Evolutionary conservation across 2,888 invertebrate species (phyloP), one percentile per base, ranked within the genome.

Genomic region (Drosophila buzzatii): DNA sequence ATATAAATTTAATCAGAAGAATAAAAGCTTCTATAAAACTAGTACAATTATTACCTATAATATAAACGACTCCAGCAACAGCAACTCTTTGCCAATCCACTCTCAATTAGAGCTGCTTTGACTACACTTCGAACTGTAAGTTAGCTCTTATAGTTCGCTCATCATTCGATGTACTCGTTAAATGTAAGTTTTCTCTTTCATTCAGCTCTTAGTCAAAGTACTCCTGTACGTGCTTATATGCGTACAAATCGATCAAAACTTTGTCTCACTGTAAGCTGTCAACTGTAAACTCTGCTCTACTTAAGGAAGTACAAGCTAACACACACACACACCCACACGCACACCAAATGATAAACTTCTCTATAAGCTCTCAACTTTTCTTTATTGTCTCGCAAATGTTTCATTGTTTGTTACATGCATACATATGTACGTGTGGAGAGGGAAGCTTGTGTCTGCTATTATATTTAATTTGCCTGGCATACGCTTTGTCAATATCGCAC

Each of bases 401-500:
- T 62, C 64, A 60, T 62, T 63, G 64, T 66, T 57, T 65, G 20
- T 56, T 31, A 16, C 45, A 56, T 37, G 18, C 27, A n/a, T 8
- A 23, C 2, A 18, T 20, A 16, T 2, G 5, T 27, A 16, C 16
- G 35, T 55, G 23, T 18, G n/a, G 5, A 9, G 31, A 33, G 33
- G 37, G 2, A n/a, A 16, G 44, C 16, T 57, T 42, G 65, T 71
- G 61, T 62, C 69, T 74, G 57, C 71, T 75, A 86, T 89, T 85
- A 75, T 79, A 89, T 85, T 89, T 86, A 89, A 85, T 85, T 85
- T 85, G 82, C 70, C 69, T 70, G 71, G 62, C 84, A 84, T 86
- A 89, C 73, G 87, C 89, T 85, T 84, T 89, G 84, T 89, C 89
- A 85, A 89, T 89, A 89, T 76, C 64, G 73, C 76, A 72, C 70